Evolutionary conservation across 2,797 vertebrate species (phyloP).

Genomic region (Sebastiscus tertius): DNA sequence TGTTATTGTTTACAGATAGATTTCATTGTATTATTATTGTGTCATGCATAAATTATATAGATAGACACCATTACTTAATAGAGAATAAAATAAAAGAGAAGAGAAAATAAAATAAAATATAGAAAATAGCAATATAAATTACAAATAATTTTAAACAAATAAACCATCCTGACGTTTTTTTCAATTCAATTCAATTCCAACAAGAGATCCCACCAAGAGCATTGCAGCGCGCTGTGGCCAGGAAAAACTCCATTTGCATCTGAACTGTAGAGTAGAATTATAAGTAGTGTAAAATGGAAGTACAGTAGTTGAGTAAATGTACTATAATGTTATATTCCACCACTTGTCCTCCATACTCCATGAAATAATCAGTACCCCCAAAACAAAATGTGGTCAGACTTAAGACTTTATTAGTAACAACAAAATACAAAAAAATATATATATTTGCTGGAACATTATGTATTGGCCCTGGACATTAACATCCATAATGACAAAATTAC

Average conservation of each 20-base stretch:
- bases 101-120: too few relatives aligned
- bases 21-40: background rate
- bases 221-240: too few relatives aligned
- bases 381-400: background rate
- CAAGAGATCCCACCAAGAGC: too few relatives aligned
- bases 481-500: background rate
- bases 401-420: background rate
- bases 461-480: background rate
- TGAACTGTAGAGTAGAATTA: background rate
- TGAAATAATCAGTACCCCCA: background rate
- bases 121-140: background rate
- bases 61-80: background rate
- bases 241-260: background rate
- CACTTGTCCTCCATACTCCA: background rate
- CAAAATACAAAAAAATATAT: background rate
- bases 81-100: too few relatives aligned
- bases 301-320: background rate
- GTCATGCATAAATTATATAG: background rate
- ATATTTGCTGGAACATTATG: background rate
- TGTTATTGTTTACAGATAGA: too few relatives aligned
- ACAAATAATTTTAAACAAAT: background rate
- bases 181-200: too few relatives aligned
- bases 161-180: background rate
- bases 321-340: too few relatives aligned
- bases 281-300: background rate